Conservation (phyloP, 2,888 invertebrate genomes). For the Aspidiotus rigidus region DNA sequence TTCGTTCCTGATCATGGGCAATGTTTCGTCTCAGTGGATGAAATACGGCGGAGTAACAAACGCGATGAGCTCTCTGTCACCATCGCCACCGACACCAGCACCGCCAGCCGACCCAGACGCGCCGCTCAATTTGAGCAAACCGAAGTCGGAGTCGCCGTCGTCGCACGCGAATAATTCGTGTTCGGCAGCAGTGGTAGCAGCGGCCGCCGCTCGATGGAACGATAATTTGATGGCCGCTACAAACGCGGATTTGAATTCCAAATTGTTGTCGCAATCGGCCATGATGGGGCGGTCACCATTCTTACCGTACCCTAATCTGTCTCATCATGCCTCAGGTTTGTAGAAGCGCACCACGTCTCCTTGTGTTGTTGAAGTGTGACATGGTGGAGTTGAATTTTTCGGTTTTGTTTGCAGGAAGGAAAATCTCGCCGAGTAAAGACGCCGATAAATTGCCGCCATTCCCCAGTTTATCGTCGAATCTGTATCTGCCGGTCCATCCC, state of each 20-base stretch:
- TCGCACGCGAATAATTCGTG: slow-evolving; percentile 38
- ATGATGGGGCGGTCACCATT: slow-evolving; percentile 52
- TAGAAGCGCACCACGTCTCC: not conserved
- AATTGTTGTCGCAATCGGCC: slow-evolving; percentile 51
- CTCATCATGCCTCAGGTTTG: slow-evolving; percentile 47
- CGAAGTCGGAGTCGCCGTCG: slow-evolving; percentile 47
- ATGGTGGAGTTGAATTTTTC: not conserved
- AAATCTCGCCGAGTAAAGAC: slow-evolving; percentile 38
- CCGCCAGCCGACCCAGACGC: slow-evolving; percentile 60
- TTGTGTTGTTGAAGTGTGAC: not conserved
- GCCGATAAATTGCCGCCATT: slow-evolving; percentile 39
- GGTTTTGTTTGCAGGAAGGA: slow-evolving; percentile 36
- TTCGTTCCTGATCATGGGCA: slow-evolving; percentile 6
- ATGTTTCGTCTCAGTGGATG: slow-evolving; percentile 10
- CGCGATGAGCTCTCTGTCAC: slow-evolving; percentile 29
- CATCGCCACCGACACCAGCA: slow-evolving; percentile 37
- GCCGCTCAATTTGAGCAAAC: slow-evolving; percentile 81
- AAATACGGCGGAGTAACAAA: slow-evolving; percentile 5
- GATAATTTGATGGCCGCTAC: slow-evolving; percentile 39
- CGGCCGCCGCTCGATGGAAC: slow-evolving; percentile 37
- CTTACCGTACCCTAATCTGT: slow-evolving; percentile 50
- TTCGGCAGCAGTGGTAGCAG: too few species aligned
- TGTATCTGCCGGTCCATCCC: slow-evolving; percentile 42
- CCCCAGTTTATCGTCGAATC: slow-evolving; percentile 36
- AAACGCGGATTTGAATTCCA: slow-evolving; percentile 44